Percentiles rank a stretch among this genome's conserved stretches.
Evolutionary conservation across 2,888 invertebrate genomes (phyloP).

Genomic region (Limenitis camilla): DNA sequence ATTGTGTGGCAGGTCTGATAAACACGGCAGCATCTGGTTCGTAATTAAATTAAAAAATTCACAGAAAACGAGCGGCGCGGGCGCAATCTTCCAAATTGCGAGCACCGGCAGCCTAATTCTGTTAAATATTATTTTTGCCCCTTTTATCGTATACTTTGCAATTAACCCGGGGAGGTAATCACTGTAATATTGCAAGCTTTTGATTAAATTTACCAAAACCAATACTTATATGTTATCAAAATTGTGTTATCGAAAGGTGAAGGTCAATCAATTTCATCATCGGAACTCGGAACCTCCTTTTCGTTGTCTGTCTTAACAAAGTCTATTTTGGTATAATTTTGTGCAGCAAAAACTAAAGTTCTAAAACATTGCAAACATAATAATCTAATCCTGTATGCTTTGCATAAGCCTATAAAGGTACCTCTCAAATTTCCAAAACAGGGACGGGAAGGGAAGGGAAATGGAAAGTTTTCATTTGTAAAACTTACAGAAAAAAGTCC

Average conservation of each 20-base stretch:
- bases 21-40: constrained; percentile 48
- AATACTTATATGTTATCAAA: constrained; percentile 68
- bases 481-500: too few species aligned
- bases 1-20: constrained; percentile 11
- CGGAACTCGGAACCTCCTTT: constrained; percentile 34
- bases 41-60: constrained; percentile 75
- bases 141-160: constrained; percentile 68
- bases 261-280: constrained; percentile 20
- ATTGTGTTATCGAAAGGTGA: constrained; percentile 38
- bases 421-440: too few species aligned
- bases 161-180: constrained; percentile 60
- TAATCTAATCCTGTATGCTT: too few species aligned
- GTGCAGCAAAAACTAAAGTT: not conserved
- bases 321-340: constrained; percentile 3
- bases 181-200: constrained; percentile 59
- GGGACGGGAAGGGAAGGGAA: too few species aligned
- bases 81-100: constrained; percentile 68
- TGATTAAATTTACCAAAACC: constrained; percentile 70
- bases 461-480: too few species aligned
- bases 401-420: too few species aligned
- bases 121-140: constrained; percentile 67
- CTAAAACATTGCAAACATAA: too few species aligned
- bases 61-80: constrained; percentile 63
- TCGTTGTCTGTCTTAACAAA: constrained; percentile 27
- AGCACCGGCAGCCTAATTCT: constrained; percentile 63